A percentile compares a stretch with the other conserved stretches of the same genome.
Conservation (phyloP, 2,113 vertebrate genomes). For the Apus apus region DNA sequence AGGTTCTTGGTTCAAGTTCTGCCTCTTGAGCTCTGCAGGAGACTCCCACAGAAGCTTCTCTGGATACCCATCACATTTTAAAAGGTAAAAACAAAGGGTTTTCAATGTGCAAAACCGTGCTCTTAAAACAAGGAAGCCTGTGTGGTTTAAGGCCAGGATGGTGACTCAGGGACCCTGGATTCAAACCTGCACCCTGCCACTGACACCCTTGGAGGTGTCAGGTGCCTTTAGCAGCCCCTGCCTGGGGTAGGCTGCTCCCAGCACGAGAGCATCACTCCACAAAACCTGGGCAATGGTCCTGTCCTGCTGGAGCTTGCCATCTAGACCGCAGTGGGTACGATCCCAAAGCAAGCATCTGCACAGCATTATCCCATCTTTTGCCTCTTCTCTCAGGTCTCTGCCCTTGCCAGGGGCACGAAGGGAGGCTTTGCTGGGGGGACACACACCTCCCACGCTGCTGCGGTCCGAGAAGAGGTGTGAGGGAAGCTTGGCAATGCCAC, state of each 20-base stretch:
- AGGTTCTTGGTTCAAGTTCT: neutral
- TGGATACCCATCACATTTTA: too few species aligned
- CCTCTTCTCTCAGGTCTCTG: neutral
- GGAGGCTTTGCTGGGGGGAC: neutral
- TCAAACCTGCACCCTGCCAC: neutral
- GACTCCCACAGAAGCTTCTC: neutral
- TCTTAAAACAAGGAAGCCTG: neutral
- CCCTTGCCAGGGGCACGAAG: accelerated
- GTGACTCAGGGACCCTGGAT: neutral
- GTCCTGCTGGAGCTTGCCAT: neutral
- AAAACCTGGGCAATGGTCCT: neutral
- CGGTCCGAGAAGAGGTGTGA: neutral
- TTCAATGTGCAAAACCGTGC: neutral
- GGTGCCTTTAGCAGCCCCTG: accelerated
- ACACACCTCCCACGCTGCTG: neutral
- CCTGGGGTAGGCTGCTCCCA: neutral
- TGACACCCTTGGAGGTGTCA: accelerated
- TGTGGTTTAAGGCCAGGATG: neutral
- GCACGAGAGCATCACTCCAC: accelerated
- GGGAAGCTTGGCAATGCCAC: accelerated
- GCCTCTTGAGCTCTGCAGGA: neutral
- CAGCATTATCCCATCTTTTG: neutral
- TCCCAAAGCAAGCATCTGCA: neutral
- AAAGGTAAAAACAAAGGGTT: neutral
- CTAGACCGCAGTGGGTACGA: accelerated